A percentile compares a stretch with the other conserved stretches of the same genome.
Evolutionary conservation across 2,888 invertebrate species (phyloP).

Genomic region (Synanthedon myopaeformis): DNA sequence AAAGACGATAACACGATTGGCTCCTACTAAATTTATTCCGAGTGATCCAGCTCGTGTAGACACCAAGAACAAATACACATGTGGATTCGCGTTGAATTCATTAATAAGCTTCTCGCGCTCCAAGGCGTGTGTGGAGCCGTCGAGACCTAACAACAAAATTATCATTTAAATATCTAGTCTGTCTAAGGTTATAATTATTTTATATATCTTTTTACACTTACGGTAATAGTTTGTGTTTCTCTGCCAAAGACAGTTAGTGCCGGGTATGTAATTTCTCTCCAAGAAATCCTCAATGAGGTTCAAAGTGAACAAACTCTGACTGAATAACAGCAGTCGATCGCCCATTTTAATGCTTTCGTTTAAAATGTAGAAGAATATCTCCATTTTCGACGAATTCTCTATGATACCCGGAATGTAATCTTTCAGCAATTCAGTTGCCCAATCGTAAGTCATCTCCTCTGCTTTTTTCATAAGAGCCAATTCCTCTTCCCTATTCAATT

Average conservation of each 20-base stretch:
- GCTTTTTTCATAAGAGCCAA: constrained; percentile 74
- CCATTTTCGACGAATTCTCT: constrained; percentile 95
- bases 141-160: constrained; percentile 74
- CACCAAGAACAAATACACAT: constrained; percentile 91
- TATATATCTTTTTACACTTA: constrained; percentile 62
- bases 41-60: constrained; percentile 97
- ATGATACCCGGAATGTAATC: constrained; percentile 90
- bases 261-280: constrained; percentile 77
- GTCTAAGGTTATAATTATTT: background rate
- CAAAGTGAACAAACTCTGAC: constrained; percentile 94
- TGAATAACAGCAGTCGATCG: constrained; percentile 94
- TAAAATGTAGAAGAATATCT: constrained; percentile 90
- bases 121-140: constrained; percentile 93
- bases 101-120: constrained; percentile 97
- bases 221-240: constrained; percentile 91
- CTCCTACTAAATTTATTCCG: constrained; percentile 97
- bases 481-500: constrained; percentile 70
- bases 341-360: constrained; percentile 88
- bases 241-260: constrained; percentile 81
- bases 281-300: constrained; percentile 96
- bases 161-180: background rate
- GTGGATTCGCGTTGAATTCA: constrained; percentile 91
- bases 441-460: constrained; percentile 88
- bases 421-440: constrained; percentile 86
- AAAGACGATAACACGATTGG: constrained; percentile 96